Base-by-base conservation (phyloP, 2,113 vertebrate genomes). In the Coptodon rendalli region DNA sequence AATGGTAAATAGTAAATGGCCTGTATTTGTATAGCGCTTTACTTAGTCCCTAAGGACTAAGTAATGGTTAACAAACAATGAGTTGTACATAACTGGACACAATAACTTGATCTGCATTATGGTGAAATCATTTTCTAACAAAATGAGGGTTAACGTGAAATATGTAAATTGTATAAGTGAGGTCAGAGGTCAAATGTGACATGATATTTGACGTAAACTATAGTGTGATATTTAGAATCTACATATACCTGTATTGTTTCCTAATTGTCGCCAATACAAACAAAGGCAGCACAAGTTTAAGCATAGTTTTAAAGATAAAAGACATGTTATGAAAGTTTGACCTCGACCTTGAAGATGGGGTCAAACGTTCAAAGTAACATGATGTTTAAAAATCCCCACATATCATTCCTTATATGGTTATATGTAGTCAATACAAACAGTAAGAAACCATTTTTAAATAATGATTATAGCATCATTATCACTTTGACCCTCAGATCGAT, bases 31-130 rank as follows among this genome's bases (percentile, higher is more conserved):
- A 34, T 61, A 31, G 29, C 14, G 0, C 57, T 31, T 61, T 61
- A 34, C 1, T 61, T 6, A 31, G 27, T 61, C 14, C 14, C 0
- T 61, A 31, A 0, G 5, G 27, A 59, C 0, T 31, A 59, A 16
- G 7, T n/a, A 7, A 66, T 38, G 34, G 61, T n/a, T 66, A 38
- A 34, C 57, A 61, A 61, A 61, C 29, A 61, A 17, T 61, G 54
- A 17, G 27, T 59, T 36, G 57, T 31, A 59, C 29, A 34, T 19
- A 68, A 68, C 63, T 40, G 36, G 63, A 68, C 36, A 68, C 6
- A 13, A 5, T 68, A 68, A 38, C 34, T 22, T 68, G 34, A 38
- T 66, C 61, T 66, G 31, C 61, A 36, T 34, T 38, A 38, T n/a
- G 38, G 31, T 31, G 61, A 66, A 38, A 6, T n/a, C 34, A 66